Base-by-base conservation (phyloP, 2,113 vertebrate genomes). In the Nannospalax galili region DNA sequence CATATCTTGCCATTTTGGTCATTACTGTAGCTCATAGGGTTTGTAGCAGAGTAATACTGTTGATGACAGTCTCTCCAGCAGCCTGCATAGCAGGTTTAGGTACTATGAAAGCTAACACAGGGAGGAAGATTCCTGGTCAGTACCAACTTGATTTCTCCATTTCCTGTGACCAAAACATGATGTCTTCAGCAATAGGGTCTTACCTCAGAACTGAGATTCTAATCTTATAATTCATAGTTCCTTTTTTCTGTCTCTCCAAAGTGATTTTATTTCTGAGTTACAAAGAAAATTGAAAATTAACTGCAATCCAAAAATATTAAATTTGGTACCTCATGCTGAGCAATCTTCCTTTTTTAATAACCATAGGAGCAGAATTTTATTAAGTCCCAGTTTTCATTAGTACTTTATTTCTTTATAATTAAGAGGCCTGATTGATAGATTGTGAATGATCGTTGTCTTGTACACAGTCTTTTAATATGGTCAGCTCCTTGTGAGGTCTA, bases 211-310 rank as follows among this genome's bases (percentile, higher is more conserved):
- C 94, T 87, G 72, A 92, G 40, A 82, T 86, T 86, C 72, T 69
- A 82, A 78, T 74, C 75, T 93, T 94, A 70, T 58, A 93, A 78
- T 37, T 90, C 35, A 32, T 60, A 19, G 42, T 82, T 93, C 78
- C 20, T 82, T 80, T 93, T 77, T 78, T 79, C 91, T 78, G 5
- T 87, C 15, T 58, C 37, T 69, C 45, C 40, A 79, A 10, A 62
- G 58, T 79, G 56, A 84, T 22, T 91, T 92, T 32, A 58, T 93
- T 93, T 60, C 72, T 72, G 40, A 77, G 7, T 88, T 85, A 85
- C 5, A 93, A 22, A 92, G 2, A 30, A 91, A 75, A 64, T 62
- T 90, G 32, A 94, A 96, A 84, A 93, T 93, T 73, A 32, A 84
- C 20, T 52, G 3, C 9, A 75, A 64, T 37, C 45, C 40, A 92